Evolutionary conservation across 2,113 vertebrate genomes (phyloP).

Genomic region (Colossoma macropomum): DNA sequence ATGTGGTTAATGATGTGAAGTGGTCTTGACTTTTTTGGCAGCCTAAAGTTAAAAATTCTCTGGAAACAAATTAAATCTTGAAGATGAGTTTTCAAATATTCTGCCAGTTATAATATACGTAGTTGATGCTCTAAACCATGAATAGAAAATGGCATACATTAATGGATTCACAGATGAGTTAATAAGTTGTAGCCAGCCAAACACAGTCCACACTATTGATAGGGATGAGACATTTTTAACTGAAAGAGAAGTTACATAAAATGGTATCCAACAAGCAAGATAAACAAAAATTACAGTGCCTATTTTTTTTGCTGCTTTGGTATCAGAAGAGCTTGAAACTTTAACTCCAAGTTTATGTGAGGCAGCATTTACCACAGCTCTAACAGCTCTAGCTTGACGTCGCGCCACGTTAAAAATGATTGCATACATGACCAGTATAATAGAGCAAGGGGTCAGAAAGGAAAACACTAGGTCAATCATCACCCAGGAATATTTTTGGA

Average conservation of each 20-base stretch:
- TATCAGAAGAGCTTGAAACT: background rate
- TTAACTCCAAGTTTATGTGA: background rate
- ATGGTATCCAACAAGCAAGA: constrained; percentile 36
- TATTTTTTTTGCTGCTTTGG: constrained; percentile 43
- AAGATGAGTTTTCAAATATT: constrained; percentile 40
- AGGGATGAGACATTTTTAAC: background rate
- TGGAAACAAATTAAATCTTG: constrained; percentile 1
- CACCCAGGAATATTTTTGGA: background rate
- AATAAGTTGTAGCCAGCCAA: constrained; percentile 29
- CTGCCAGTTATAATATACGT: constrained; percentile 44
- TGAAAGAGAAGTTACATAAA: constrained; percentile 19
- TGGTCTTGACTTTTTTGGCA: too few species aligned
- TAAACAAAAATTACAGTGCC: constrained; percentile 37
- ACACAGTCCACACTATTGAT: constrained; percentile 4
- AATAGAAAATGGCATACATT: constrained; percentile 51
- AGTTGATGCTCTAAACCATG: constrained; percentile 40
- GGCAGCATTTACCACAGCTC: background rate
- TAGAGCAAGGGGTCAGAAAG: background rate
- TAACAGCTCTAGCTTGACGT: constrained; percentile 19
- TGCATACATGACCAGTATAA: constrained; percentile 29
- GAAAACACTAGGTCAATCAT: constrained; percentile 8
- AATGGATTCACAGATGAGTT: constrained; percentile 49
- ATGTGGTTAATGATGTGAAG: too few species aligned
- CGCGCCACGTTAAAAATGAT: constrained; percentile 30
- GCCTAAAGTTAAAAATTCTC: background rate